Base-by-base conservation (phyloP, 2,888 invertebrate species). In the Eristalis pertinax region DNA sequence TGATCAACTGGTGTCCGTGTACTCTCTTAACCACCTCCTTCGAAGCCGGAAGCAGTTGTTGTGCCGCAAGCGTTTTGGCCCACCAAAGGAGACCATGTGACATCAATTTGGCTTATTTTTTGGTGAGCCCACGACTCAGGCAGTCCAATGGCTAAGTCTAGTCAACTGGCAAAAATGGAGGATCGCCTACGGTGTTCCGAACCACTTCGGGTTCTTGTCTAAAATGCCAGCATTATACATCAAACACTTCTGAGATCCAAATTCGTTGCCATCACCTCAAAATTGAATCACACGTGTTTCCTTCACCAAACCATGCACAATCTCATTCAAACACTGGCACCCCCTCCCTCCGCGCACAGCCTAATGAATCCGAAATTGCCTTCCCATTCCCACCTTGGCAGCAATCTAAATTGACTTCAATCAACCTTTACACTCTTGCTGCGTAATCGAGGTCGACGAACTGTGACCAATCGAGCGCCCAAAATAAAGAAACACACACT, bases 381-480 rank as follows among this genome's bases (percentile, higher is more conserved):
- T 79, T 60, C 26, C 78, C 38, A 79, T 72, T 79, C 65, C 72
- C 64, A 72, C 70, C 74, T 70, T 50, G 38, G 32, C 56, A 43
- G 22, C 11, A 69, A 60, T 56, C 63, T 50, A 69, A 84, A 69
- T 70, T 64, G 70, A 69, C 74, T 62, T 56, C 56, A 62, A 26
- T 69, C 50, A 79, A 79, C 75, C 79, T 78, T 41, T 11, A 50
- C 19, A 26, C 15, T 50, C n/a, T 24, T 32, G 7, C 32, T 1
- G 8, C 7, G 72, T 22, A 67, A 72, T 67, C 26, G 41, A 85
- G 80, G 84, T 85, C 76, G 68, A 22, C 68, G 84, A 85, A 81
- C 84, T 85, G 76, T 85, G 81, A 85, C 81, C 76, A 85, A 81
- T 85, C 68, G 19, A 64, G 63, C 76, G 68, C 81, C 76, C 76